phyloP scores from a whole-genome alignment of 1,140 invertebrate genomes.

The Drosophila rufa region DNA sequence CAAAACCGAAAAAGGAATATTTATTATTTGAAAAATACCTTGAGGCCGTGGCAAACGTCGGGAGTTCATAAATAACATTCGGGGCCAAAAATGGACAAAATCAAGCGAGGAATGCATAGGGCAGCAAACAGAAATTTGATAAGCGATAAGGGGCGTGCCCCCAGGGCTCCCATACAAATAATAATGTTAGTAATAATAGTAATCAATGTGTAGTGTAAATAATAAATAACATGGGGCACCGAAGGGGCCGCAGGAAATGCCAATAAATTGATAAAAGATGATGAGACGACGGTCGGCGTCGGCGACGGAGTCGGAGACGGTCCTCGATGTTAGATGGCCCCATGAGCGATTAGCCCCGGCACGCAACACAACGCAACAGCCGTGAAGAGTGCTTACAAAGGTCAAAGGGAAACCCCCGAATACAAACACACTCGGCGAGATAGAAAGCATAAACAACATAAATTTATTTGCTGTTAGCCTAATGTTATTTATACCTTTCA shows the following conservation, averaged over 20 bases:
- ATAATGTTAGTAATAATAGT: conserved; percentile 79
- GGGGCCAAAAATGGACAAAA: conserved; percentile 64
- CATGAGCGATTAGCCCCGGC: conserved; percentile 64
- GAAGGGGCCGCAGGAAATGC: conserved; percentile 55
- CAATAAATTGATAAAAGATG: conserved; percentile 83
- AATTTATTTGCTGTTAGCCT: conserved; percentile 83
- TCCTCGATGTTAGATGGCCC: conserved; percentile 39
- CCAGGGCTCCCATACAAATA: conserved; percentile 47
- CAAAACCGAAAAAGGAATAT: conserved; percentile 69
- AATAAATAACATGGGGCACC: conserved; percentile 71
- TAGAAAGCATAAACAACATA: conserved; percentile 69
- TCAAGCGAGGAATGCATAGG: conserved; percentile 60
- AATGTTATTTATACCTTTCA: conserved; percentile 84
- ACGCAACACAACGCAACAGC: conserved; percentile 57
- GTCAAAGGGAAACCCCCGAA: conserved; percentile 58
- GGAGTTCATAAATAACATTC: conserved; percentile 78
- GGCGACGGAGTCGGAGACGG: neutral
- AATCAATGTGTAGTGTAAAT: conserved; percentile 82
- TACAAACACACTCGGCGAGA: conserved; percentile 48
- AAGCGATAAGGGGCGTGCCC: conserved; percentile 48
- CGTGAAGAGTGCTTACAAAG: conserved; percentile 70
- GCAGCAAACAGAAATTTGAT: conserved; percentile 62
- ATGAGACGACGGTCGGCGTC: conserved; percentile 48
- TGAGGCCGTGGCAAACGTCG: conserved; percentile 60
- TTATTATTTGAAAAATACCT: conserved; percentile 80